Conservation (phyloP, 2,888 invertebrate species). For the Mythimna lalbum region DNA sequence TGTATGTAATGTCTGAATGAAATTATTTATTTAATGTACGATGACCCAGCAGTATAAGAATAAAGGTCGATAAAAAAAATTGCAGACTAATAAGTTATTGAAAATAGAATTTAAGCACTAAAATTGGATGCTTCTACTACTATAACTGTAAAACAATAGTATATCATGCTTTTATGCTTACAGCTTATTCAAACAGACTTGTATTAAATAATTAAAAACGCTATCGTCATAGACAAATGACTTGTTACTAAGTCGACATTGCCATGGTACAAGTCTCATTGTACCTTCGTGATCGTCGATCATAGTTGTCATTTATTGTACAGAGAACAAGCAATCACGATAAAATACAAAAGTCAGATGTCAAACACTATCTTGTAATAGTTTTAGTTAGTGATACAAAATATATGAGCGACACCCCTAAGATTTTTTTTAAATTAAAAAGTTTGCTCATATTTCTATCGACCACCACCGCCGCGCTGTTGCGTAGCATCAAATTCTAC, state of each 20-base stretch:
- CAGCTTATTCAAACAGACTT: background rate
- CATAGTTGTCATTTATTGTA: slow-evolving; percentile 25
- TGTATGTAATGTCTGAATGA: too few relatives aligned
- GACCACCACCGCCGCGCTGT: too few relatives aligned
- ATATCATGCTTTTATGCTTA: background rate
- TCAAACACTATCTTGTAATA: slow-evolving; percentile 10
- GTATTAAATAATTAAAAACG: slow-evolving; percentile 1
- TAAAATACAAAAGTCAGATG: slow-evolving; percentile 1
- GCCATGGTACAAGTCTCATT: background rate
- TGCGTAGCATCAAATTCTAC: too few relatives aligned
- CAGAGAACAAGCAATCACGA: slow-evolving; percentile 20
- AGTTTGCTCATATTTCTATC: too few relatives aligned
- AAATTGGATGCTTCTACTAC: background rate
- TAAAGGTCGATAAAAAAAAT: too few relatives aligned
- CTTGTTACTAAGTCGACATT: slow-evolving; percentile 10
- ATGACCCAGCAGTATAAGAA: too few relatives aligned
- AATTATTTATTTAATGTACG: too few relatives aligned
- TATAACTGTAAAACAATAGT: background rate
- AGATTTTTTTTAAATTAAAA: too few relatives aligned
- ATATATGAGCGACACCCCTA: background rate
- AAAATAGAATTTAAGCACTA: background rate
- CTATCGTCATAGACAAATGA: slow-evolving; percentile 6
- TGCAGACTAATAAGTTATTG: background rate
- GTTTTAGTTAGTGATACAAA: background rate
- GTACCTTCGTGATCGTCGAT: slow-evolving; percentile 32